These are phyloP conservation scores for Actinia tenebrosa DNA, from an alignment of 64 coral and sea anemone species.

Conservation along the genomic window DNA sequence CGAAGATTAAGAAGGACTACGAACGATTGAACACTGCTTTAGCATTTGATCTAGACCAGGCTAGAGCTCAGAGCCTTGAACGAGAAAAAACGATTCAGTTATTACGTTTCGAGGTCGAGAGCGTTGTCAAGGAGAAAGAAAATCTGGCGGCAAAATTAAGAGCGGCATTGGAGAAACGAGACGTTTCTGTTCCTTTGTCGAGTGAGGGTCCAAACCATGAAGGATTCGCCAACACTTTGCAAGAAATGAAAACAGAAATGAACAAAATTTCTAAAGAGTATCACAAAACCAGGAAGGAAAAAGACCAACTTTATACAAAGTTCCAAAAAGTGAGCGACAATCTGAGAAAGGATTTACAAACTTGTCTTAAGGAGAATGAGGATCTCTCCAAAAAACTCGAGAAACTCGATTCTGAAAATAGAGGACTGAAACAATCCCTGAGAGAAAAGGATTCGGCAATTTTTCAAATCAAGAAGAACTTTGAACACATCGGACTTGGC, in stretches of 20 bases:
- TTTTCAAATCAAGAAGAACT: slow-evolving; percentile 68
- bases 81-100: slow-evolving; percentile 77
- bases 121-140: slow-evolving; percentile 72
- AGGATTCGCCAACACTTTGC: slow-evolving; percentile 65
- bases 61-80: slow-evolving; percentile 49
- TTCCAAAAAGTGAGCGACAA: slow-evolving; percentile 63
- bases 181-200: not conserved
- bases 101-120: slow-evolving; percentile 58
- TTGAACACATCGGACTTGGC: slow-evolving; percentile 86
- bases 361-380: slow-evolving; percentile 49
- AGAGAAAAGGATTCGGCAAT: slow-evolving; percentile 69
- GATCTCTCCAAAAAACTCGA: slow-evolving; percentile 51
- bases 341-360: slow-evolving; percentile 64
- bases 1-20: slow-evolving; percentile 79
- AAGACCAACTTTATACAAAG: slow-evolving; percentile 56
- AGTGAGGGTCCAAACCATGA: slow-evolving; percentile 34
- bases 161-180: slow-evolving; percentile 2
- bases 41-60: slow-evolving; percentile 64
- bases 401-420: slow-evolving; percentile 36
- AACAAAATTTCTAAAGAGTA: slow-evolving; percentile 65
- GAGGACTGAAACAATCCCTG: slow-evolving; percentile 47
- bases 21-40: slow-evolving; percentile 53
- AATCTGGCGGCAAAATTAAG: slow-evolving; percentile 39
- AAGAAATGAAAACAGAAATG: slow-evolving; percentile 65
- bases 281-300: slow-evolving; percentile 65